Percentiles rank a stretch among this genome's conserved stretches.
These are phyloP conservation scores for Coreius guichenoti DNA, from an alignment of 2,797 vertebrate species.

Conservation along the genomic window DNA sequence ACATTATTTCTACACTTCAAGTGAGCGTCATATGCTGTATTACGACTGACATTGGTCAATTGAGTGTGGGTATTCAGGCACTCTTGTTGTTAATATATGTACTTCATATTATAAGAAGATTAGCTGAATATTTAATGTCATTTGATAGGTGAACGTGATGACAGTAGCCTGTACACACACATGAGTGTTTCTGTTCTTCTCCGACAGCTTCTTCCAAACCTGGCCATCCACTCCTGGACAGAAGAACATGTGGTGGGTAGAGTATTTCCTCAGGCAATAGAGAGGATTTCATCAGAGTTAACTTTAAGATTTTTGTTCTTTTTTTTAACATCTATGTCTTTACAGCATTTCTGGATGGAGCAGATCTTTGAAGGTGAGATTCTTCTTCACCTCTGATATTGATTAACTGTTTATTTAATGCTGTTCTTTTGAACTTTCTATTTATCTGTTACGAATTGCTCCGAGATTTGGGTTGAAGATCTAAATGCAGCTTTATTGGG, in stretches of 20 bases:
- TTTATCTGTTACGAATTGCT: not conserved
- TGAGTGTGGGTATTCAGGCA: no score
- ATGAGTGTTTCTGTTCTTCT: conserved; percentile 30
- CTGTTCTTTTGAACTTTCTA: not conserved
- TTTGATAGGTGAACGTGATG: not conserved
- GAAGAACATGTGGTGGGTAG: conserved; percentile 96
- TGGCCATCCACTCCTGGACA: conserved; percentile 94
- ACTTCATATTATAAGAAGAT: not conserved
- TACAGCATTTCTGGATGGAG: conserved; percentile 95
- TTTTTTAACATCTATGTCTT: conserved; percentile 56
- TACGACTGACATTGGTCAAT: not conserved
- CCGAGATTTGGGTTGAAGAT: no score
- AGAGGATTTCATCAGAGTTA: not conserved
- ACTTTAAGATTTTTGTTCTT: not conserved
- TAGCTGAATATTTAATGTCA: not conserved
- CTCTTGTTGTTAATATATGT: not conserved
- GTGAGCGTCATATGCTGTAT: not conserved
- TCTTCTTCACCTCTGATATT: not conserved
- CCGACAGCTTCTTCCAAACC: conserved; percentile 91
- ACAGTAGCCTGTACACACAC: not conserved
- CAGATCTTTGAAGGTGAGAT: conserved; percentile 81
- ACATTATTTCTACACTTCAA: not conserved
- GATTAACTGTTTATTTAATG: not conserved
- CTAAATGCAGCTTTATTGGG: no score
- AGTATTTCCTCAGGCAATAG: not conserved